phyloP scores from a whole-genome alignment of 2,797 vertebrate genomes.

The Babyrousa celebensis region DNA sequence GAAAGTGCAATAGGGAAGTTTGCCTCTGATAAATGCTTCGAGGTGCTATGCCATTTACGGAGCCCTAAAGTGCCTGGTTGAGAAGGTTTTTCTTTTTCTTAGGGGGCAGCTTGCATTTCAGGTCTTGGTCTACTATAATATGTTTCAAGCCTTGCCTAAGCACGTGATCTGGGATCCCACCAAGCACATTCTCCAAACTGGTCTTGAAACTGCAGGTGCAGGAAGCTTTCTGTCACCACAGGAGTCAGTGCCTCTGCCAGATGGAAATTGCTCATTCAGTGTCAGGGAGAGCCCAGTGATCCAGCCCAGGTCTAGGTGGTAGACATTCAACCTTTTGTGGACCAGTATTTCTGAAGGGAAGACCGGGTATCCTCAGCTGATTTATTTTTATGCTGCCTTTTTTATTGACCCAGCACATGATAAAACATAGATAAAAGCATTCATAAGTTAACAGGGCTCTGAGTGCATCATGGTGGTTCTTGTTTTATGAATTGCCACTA shows the following conservation, averaged over 20 bases:
- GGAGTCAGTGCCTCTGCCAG: conserved; percentile 54
- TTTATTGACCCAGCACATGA: conserved; percentile 61
- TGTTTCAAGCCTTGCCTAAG: conserved; percentile 76
- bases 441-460: conserved; percentile 77
- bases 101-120: neutral
- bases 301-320: conserved; percentile 31
- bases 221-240: conserved; percentile 24
- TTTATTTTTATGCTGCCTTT: conserved; percentile 78
- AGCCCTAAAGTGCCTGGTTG: neutral
- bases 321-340: conserved; percentile 70
- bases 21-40: neutral
- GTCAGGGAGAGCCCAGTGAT: conserved; percentile 71
- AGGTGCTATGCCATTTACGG: neutral
- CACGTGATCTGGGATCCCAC: conserved; percentile 73
- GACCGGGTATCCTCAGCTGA: conserved; percentile 66
- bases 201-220: conserved; percentile 57
- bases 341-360: conserved; percentile 78
- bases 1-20: neutral
- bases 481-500: conserved; percentile 50
- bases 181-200: conserved; percentile 70
- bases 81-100: neutral
- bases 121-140: conserved; percentile 74
- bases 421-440: conserved; percentile 75
- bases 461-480: conserved; percentile 41
- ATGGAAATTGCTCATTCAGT: conserved; percentile 15